Evolutionary conservation across 2,113 vertebrate genomes (phyloP).

Genomic region (Indicator maculatus): DNA sequence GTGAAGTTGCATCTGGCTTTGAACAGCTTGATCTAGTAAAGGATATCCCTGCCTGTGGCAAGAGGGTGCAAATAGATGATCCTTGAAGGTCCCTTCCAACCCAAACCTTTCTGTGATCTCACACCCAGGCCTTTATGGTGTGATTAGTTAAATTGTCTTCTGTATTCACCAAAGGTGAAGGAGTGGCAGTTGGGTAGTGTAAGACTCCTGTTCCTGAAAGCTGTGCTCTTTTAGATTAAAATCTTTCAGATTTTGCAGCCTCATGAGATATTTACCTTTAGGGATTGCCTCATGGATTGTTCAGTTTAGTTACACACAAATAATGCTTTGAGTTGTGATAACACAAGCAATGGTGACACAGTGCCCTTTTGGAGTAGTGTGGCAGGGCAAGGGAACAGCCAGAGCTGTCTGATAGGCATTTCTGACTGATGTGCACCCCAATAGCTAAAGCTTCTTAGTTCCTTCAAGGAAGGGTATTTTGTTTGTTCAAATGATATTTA

Average conservation of each 20-base stretch:
- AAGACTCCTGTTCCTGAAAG: not conserved
- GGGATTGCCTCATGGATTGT: not conserved
- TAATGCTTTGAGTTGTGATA: not conserved
- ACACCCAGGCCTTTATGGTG: not conserved
- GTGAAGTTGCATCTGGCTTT: not conserved
- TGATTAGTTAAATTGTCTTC: not conserved
- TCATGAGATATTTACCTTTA: not conserved
- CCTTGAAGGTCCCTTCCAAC: not conserved
- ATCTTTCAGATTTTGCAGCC: not conserved
- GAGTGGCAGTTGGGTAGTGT: not conserved
- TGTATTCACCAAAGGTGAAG: accelerated
- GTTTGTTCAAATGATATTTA: not conserved
- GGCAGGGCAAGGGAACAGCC: not conserved
- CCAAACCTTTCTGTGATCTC: not conserved
- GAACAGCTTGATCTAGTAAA: not conserved
- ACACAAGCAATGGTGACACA: not conserved
- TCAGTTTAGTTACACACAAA: not conserved
- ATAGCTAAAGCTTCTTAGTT: not conserved
- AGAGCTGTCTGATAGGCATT: not conserved
- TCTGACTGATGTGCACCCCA: not conserved
- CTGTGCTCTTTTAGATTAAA: not conserved
- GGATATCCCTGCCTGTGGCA: not conserved
- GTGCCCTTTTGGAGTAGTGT: not conserved
- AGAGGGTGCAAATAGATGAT: not conserved
- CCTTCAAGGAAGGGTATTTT: not conserved